Evolutionary conservation across 2,113 vertebrate species (phyloP).

Genomic region (Festucalex cinctus): DNA sequence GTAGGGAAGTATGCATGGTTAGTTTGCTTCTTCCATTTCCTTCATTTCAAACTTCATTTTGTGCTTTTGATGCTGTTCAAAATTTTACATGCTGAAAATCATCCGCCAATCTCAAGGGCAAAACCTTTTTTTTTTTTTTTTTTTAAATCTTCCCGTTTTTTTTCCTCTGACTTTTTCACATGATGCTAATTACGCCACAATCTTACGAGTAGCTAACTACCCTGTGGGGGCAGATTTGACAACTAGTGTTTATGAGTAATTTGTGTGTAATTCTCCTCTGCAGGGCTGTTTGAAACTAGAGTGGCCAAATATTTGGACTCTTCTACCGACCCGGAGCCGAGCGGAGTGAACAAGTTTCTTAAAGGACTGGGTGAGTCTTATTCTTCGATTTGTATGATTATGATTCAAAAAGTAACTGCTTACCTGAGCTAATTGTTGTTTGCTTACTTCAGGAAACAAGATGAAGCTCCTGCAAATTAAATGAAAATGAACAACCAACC

Average conservation of each 20-base stretch:
- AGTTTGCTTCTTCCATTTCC: too few relatives aligned
- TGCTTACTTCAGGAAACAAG: slow-evolving; percentile 65
- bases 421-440: slow-evolving; percentile 9
- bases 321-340: slow-evolving; percentile 80
- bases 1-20: too few relatives aligned
- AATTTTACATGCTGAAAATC: too few relatives aligned
- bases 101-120: too few relatives aligned
- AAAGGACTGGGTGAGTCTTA: slow-evolving; percentile 84
- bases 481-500: slow-evolving; percentile 40
- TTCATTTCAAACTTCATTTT: too few relatives aligned
- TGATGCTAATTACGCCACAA: too few relatives aligned
- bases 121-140: too few relatives aligned
- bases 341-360: slow-evolving; percentile 89
- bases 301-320: slow-evolving; percentile 86
- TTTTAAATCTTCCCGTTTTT: too few relatives aligned
- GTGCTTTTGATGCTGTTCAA: too few relatives aligned
- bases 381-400: not conserved
- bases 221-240: too few relatives aligned
- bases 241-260: not conserved
- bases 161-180: too few relatives aligned
- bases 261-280: not conserved
- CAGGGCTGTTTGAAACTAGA: slow-evolving; percentile 92
- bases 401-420: not conserved
- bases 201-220: too few relatives aligned
- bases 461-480: slow-evolving; percentile 78